Evolutionary conservation across 2,797 vertebrate genomes (phyloP), one percentile per base, ranked within the genome.

Genomic region (Tiaroga cobitis): DNA sequence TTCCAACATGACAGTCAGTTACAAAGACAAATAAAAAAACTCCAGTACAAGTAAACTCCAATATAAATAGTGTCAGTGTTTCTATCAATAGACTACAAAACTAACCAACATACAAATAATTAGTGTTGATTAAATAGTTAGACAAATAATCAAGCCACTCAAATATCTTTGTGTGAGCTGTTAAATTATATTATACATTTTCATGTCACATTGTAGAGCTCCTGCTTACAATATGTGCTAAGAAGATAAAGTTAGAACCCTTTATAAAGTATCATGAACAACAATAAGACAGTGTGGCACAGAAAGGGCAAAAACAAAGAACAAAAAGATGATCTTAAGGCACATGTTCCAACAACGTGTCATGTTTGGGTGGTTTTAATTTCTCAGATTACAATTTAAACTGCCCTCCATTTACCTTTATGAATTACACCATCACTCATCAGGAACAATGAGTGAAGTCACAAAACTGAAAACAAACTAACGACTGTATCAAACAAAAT

Each of bases 1-100:
- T 86, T 93, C 92, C 93, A 94, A 93, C 91, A 85, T 87, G 56
- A 68, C 83, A 92, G 89, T 90, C 87, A 90, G 90, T 92, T 90
- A 87, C 68, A 88, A 91, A 91, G 86, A 5, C 87, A 86, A 9
- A 32, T 59, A 43, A 32, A 84, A 69, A 49, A 49, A 2, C 15
- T 49, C 46, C 15, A 5, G 46, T 49, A 16, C 4, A 49, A 49
- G 15, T 49, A 49, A 87, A 79, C 21, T 85, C 76, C 18, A 89
- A 89, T 79, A 83, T 37, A 86, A 43, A 90, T 21, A 90, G 88
- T 78, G 67, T 84, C 16, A n/a, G 39, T 37, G 32, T 65, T 26
- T 77, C 63, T 7, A 59, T 72, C 37, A 63, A 19, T 26, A 32
- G 21, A 65, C 34, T 32, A 56, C 49, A 74, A 65, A 41, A 75